Conservation (phyloP, 2,888 invertebrate genomes). For the Hemaris fuciformis region DNA sequence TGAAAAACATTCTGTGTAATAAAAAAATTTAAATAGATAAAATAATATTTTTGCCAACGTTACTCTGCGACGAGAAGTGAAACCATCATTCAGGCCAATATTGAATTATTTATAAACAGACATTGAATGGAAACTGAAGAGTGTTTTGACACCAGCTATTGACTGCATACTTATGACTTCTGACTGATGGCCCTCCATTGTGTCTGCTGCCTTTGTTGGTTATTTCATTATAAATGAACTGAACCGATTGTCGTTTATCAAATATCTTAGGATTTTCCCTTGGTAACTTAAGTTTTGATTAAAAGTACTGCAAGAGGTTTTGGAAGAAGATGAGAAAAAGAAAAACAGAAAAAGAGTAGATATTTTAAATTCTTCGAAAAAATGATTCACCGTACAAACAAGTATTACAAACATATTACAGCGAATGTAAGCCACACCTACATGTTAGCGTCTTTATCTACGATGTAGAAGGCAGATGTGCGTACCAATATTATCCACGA, state of each 20-base stretch:
- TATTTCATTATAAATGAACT: conserved; percentile 47
- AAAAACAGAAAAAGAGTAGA: too few species aligned
- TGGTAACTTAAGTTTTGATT: background rate
- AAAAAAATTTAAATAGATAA: background rate
- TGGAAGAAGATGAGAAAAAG: too few species aligned
- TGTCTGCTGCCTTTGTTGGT: conserved; percentile 51
- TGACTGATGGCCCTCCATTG: conserved; percentile 71
- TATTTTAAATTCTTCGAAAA: too few species aligned
- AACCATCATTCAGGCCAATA: conserved; percentile 55
- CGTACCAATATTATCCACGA: too few species aligned
- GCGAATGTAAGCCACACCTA: too few species aligned
- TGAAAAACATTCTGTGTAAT: background rate
- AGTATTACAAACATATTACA: too few species aligned
- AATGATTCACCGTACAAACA: too few species aligned
- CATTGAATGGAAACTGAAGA: conserved; percentile 62
- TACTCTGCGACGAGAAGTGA: conserved; percentile 35
- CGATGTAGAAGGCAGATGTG: too few species aligned
- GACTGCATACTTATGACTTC: conserved; percentile 73
- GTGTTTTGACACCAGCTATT: conserved; percentile 73
- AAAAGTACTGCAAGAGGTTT: background rate
- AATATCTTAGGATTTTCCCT: conserved; percentile 16
- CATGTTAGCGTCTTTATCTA: too few species aligned
- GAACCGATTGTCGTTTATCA: conserved; percentile 40
- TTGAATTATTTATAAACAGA: conserved; percentile 76
- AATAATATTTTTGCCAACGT: conserved; percentile 26